Evolutionary conservation across 2,888 invertebrate species (phyloP).

Genomic region (Luffia ferchaultella): DNA sequence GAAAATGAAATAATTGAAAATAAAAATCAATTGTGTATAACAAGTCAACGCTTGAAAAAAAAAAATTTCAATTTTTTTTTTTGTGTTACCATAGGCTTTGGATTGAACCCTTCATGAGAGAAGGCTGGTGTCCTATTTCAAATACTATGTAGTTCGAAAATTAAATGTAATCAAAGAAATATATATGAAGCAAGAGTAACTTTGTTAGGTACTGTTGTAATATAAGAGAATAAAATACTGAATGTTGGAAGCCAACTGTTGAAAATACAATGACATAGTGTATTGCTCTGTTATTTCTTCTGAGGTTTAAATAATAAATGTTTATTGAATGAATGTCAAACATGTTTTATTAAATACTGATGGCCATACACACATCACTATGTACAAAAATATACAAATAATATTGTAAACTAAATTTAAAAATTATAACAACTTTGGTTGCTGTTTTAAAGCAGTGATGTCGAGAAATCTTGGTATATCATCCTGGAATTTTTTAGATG

Average conservation of each 20-base stretch:
- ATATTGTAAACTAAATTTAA: conserved; percentile 9
- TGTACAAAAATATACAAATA: neutral
- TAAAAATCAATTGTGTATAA: too few relatives aligned
- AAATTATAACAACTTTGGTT: conserved; percentile 68
- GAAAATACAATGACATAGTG: conserved; percentile 25
- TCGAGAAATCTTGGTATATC: conserved; percentile 70
- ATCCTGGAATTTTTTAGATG: conserved; percentile 13
- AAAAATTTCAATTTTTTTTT: too few relatives aligned
- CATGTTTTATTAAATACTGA: neutral
- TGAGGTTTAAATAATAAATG: conserved; percentile 62
- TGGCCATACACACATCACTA: neutral
- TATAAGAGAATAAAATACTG: too few relatives aligned
- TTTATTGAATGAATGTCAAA: conserved; percentile 14
- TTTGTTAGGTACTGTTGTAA: neutral
- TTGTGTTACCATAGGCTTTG: too few relatives aligned
- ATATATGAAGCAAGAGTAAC: neutral
- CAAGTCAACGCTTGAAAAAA: too few relatives aligned
- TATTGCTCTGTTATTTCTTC: conserved; percentile 53
- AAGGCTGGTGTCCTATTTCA: too few relatives aligned
- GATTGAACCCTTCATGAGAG: too few relatives aligned
- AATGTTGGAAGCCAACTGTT: conserved; percentile 28
- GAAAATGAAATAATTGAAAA: too few relatives aligned
- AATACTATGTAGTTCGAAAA: too few relatives aligned
- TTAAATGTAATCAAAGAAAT: too few relatives aligned
- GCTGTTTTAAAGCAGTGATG: conserved; percentile 73